These are phyloP conservation scores for Lagenorhynchus albirostris DNA, from an alignment of 2,113 vertebrate species.

Conservation along the genomic window DNA sequence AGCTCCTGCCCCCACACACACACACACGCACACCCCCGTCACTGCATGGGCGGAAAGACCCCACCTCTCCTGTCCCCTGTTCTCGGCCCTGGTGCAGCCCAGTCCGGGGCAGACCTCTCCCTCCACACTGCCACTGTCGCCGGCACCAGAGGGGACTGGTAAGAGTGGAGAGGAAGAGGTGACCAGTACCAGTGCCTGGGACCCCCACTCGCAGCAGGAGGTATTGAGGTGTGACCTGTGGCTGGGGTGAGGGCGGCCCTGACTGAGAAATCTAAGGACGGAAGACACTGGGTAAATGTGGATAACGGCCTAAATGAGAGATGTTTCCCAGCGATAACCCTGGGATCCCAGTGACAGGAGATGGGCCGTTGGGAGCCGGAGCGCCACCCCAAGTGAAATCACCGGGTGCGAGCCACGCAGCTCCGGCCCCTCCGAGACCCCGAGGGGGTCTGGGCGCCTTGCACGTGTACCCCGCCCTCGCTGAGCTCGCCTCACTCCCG, in stretches of 20 bases:
- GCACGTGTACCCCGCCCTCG: fast-evolving
- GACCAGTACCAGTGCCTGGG: neutral
- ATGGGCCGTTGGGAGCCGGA: neutral
- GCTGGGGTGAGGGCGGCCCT: neutral
- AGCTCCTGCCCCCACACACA: fast-evolving
- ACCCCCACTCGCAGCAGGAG: neutral
- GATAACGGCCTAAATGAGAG: neutral
- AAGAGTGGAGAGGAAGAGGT: neutral
- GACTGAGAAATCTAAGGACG: neutral
- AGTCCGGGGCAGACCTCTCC: neutral
- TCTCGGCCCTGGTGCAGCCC: neutral
- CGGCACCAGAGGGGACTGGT: neutral
- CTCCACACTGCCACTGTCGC: neutral
- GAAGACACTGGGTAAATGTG: neutral
- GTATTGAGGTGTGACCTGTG: fast-evolving
- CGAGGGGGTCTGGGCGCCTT: fast-evolving
- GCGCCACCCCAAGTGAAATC: neutral
- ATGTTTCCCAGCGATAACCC: neutral
- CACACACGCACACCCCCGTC: no score
- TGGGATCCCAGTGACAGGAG: fast-evolving
- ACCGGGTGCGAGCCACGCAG: neutral
- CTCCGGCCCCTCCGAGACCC: neutral
- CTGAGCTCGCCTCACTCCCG: neutral
- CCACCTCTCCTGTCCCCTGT: neutral
- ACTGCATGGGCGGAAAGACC: fast-evolving